Evolutionary conservation across 1,140 invertebrate genomes (phyloP).

Genomic region (Hyles euphorbiae): DNA sequence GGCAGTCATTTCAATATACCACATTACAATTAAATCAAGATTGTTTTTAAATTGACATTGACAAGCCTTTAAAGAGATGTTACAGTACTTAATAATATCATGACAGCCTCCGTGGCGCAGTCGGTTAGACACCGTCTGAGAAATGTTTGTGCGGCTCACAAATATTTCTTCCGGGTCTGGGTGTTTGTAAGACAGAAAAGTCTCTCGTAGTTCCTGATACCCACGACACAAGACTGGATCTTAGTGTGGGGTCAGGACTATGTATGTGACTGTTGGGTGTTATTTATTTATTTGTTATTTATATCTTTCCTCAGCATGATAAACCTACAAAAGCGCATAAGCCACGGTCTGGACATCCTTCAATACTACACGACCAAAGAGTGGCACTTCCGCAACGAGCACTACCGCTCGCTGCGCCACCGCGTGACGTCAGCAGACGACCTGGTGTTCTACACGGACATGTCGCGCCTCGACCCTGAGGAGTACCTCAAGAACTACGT

Average conservation of each 20-base stretch:
- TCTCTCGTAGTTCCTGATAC: too few species aligned
- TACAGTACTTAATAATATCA: background rate
- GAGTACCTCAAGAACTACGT: slow-evolving; percentile 83
- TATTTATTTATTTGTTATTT: background rate
- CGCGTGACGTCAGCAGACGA: slow-evolving; percentile 78
- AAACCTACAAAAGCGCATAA: slow-evolving; percentile 79
- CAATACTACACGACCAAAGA: slow-evolving; percentile 91
- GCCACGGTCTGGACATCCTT: slow-evolving; percentile 79
- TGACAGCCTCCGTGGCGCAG: too few species aligned
- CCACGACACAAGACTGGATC: too few species aligned
- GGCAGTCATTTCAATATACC: too few species aligned
- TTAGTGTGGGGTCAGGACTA: too few species aligned
- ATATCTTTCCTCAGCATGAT: slow-evolving; percentile 75
- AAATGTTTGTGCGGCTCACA: too few species aligned
- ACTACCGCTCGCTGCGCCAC: slow-evolving; percentile 76
- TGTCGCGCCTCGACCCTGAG: slow-evolving; percentile 74
- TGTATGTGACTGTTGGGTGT: background rate
- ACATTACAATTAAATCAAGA: background rate
- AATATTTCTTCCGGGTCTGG: too few species aligned
- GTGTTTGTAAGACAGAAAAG: too few species aligned
- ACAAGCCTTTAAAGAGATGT: background rate
- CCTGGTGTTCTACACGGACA: slow-evolving; percentile 77
- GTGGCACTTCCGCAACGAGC: slow-evolving; percentile 88
- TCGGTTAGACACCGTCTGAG: too few species aligned
- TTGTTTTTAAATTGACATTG: too few species aligned